Base-by-base conservation (phyloP, 2,888 invertebrate species). In the Napeogenes sylphis region DNA sequence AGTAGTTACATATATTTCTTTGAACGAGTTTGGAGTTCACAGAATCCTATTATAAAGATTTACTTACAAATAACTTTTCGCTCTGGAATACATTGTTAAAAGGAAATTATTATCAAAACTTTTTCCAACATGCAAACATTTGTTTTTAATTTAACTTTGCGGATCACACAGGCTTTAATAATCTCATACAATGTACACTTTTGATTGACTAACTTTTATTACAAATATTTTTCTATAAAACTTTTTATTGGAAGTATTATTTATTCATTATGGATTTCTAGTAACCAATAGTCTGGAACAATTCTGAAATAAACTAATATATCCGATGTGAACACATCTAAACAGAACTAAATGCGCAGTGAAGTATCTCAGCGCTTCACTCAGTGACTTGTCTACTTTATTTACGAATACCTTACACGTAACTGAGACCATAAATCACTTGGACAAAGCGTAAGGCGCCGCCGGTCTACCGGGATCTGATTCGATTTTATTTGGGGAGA, bases 121-220 rank as follows among this genome's bases (percentile, higher is more conserved):
- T 64, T 69, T 67, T 51, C 67, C 61, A 68, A 59, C 62, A 45
- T 45, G 59, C 63, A 69, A 71, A 70, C 65, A 66, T 71, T 71
- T 69, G 70, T 68, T 72, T 73, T 72, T 70, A 72, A 70, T 73
- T 69, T 71, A 73, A 73, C 73, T 73, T 71, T 56, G 65, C 58
- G 62, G 35, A 58, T 42, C 56, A 56, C 21, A 51, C 30, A 38
- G 59, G n/a, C 35, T 56, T 54, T 56, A 53, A 59, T 56, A 54
- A 56, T 45, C 56, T 45, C 42, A 32, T 38, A 51, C 42, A 42
- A 2, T 55, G 62, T 62, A 62, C 54, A 58, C 55, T 54, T 21
- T 21, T 46, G 53, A 51, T 51, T 51, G 51, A 30, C 30, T 51
- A 51, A 51, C 51, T 51, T 51, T 51, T 51, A 51, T 51, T 51